Base-by-base conservation (phyloP, 1,140 invertebrate species). In the Pachypsylla venusta region DNA sequence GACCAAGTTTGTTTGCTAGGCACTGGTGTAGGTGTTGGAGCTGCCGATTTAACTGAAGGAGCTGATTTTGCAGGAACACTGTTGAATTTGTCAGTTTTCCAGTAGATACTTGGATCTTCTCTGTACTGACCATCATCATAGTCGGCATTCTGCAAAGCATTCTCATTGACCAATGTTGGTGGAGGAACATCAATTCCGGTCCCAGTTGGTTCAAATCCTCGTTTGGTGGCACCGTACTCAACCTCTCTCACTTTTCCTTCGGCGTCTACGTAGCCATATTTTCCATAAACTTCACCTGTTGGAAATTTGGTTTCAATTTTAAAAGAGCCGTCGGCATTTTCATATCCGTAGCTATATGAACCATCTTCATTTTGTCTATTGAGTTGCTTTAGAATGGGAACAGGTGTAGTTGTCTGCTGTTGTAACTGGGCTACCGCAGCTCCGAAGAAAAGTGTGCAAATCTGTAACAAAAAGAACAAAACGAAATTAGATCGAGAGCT, bases 251-350 rank as follows among this genome's bases (percentile, higher is more conserved):
- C 61, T 64, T 78, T 79, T 14, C 88, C 87, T 14, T 74, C 73
- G 63, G 87, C 86, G 63, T 90, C 88, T 0, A 89, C 77, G 69
- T 89, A 91, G 19, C 85, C 81, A 66, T 87, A 84, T 68, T 88
- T 86, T 53, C 89, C 89, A 35, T 82, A 84, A 2, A 90, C 83
- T 65, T 89, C 85, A 0, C 87, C 86, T 22, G 79, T 83, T 0
- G 84, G 78, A 63, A 86, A 86, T 68, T 88, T 89, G 1, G 86
- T 89, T 70, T 94, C 89, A 60, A 93, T 90, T 71, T 93, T 93
- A 75, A 89, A 92, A 25, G 85, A 84, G n/a, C 89, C 89, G 67
- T 93, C 88, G 0, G 86, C 89, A 0, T 79, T 86, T 70, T 93
- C 88, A 68, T 90, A 93, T 0, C 89, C 90, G 66, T 85, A 91